Evolutionary conservation across 2,888 invertebrate genomes (phyloP), one percentile per base, ranked within the genome.

Genomic region (Drosophila macrospina): DNA sequence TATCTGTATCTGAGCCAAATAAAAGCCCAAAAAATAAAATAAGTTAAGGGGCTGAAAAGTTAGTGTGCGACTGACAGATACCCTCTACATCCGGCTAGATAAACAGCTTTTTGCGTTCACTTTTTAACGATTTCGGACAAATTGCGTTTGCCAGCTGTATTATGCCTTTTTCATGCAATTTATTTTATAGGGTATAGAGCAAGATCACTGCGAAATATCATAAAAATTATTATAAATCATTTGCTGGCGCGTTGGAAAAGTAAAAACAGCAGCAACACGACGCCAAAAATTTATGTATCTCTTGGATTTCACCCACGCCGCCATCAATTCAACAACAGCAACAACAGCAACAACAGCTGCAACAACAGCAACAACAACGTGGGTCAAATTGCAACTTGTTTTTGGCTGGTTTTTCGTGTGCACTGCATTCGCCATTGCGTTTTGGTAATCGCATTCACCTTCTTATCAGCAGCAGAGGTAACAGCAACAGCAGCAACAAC

Each of bases 241-340:
- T 85, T 81, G 74, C 71, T 57, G 57, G 41, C 28, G 44, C 66
- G 66, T 72, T 80, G 80, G 66, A 83, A 83, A 86, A 86, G 74
- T 78, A 80, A 78, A 86, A 86, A 80, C 83, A 63, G 80, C 83
- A 78, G 83, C 76, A 63, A 72, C 80, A 70, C 68, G 76, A 83
- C 55, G 72, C 78, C 80, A 67, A 73, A 78, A 82, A 80, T 80
- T 63, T 76, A 74, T 83, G 83, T 67, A 75, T 86, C 83, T 86
- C 70, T 69, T 70, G 72, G 65, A 87, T 86, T 85, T 85, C 85
- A 85, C 87, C 87, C 85, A 86, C 85, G 85, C 84, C 55, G 69
- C 45, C 42, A 55, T 55, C 69, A 59, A 70, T 72, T 59, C 57
- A 45, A 60, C 76, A 47, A 26, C 44, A 44, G 42, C 51, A 32